Evolutionary conservation across 2,888 invertebrate genomes (phyloP), one percentile per base, ranked within the genome.

Genomic region (Plagodis pulveraria): DNA sequence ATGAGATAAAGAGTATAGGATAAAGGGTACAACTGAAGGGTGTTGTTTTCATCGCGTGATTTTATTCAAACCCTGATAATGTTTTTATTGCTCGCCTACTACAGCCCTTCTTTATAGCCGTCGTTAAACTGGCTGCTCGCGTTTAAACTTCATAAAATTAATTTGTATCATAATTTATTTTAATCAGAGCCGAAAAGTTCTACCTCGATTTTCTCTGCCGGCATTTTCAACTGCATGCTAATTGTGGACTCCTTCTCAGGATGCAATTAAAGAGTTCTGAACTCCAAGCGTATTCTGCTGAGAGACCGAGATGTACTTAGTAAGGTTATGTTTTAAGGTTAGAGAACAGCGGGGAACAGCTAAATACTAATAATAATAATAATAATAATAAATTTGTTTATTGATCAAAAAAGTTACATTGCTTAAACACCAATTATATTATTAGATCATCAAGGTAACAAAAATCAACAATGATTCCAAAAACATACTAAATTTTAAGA

Each of bases 221-320:
- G 71, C 76, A 78, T 77, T 78, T 80, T 76, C 73, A 73, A 67
- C 69, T 77, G 80, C 77, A 83, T 81, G 81, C 79, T 85, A 84
- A 86, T 84, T 83, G 84, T 77, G 76, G 78, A 72, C 76, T 83
- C 78, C 75, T 84, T 73, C 56, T 64, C 77, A 73, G 77, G 80
- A 80, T 83, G 80, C 82, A 86, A 86, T 87, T 85, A 85, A 85
- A 81, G 80, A 83, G 80, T 84, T 86, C 77, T 75, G 73, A 80
- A 81, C 80, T 80, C 66, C 71, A 77, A 78, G 76, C 36, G 73
- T 77, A 74, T 80, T 80, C 76, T 72, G 60, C 76, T 72, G 60
- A 45, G 50, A 49, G 48, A 49, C 51, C 45, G 41, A 55, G 51
- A 55, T 62, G 50, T 49, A n/a, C 64, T 12, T 10, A 50, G 43